Base-by-base conservation (phyloP, 2,113 vertebrate genomes). In the Carollia perspicillata region DNA sequence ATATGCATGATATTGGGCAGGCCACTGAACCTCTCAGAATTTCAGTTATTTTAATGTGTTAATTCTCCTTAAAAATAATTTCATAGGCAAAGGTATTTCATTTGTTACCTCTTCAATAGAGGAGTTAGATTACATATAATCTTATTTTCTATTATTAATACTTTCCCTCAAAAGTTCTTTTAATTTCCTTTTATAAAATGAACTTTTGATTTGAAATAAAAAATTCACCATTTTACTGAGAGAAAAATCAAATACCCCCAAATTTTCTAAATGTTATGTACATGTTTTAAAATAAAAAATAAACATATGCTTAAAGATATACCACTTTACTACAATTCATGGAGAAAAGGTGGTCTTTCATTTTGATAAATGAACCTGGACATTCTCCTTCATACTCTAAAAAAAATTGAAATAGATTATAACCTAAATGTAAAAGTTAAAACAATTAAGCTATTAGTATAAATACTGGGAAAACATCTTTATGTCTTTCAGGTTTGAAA, bases 131-230 rank as follows among this genome's bases (percentile, higher is more conserved):
- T 89, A 75, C 2, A 42, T 49, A 44, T 33, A n/a, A 51, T 83
- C 35, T 79, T 44, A 42, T 60, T 80, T 77, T 96, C 65, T 92
- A 66, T 89, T 85, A 49, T 30, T 66, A 84, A n/a, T n/a, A 89
- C 3, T 12, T 28, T 28, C 37, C 26, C 40, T 26, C 23, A 30
- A 40, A 53, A 11, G 65, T 53, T 53, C 47, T 10, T 92, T 88
- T 66, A 78, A 65, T 84, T 78, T 79, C 18, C 14, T 74, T 74
- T 66, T 75, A 40, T 44, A 17, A 80, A 80, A 60, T 69, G 26
- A 79, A 44, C 28, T 81, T 81, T 65, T 11, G 84, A 69, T 35
- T 89, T 42, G 6, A 78, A 51, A 37, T 68, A 79, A 66, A 85
- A 63, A 20, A 30, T 8, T 10, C 66, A 42, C 63, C 12, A 63